Base-by-base conservation (phyloP, 2,113 vertebrate species). In the Eurystomus gularis region DNA sequence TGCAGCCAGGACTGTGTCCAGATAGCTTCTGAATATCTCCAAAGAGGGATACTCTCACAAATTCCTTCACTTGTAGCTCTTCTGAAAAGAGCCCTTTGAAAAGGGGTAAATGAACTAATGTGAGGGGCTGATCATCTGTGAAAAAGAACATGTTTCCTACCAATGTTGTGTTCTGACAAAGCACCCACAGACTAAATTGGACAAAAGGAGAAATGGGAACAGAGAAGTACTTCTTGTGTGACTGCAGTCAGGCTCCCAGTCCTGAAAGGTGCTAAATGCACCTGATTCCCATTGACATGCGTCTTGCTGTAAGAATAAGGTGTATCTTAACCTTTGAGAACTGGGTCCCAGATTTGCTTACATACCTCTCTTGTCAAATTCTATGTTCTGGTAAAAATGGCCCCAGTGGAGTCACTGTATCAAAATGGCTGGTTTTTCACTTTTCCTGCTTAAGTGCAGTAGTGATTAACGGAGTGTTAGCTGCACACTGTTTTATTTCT, bases 151-250 rank as follows among this genome's bases (percentile, higher is more conserved):
- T 7, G 4, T 78, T 94, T 94, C 39, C 54, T 81, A 51, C 52
- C 31, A 65, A 86, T 93, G 89, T 61, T 93, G 86, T 95, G 92
- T 95, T 94, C 54, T 66, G 78, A 64, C 66, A 85, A 66, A 94
- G 44, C n/a, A 76, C 55, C 28, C 10, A 13, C 25, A 26, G 26
- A 49, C 10, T 55, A 58, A 79, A 72, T 20, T 17, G 69, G 11
- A 33, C 4, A 5, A 60, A 51, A 76, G 35, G 35, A 69, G 39
- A 86, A 94, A 26, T 6, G 33, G 11, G 25, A 46, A n/a, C 55
- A n/a, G 25, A 72, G 11, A 35, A 23, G 9, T 39, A 29, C 11
- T 64, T 33, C n/a, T 60, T 73, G 49, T 52, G 54, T 70, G n/a
- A 29, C 33, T 64, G 17, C 7, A 15, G 9, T 29, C 0, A 3